These are phyloP conservation scores for Sphaeramia orbicularis DNA, from an alignment of 2,797 vertebrate genomes.

Conservation along the genomic window DNA sequence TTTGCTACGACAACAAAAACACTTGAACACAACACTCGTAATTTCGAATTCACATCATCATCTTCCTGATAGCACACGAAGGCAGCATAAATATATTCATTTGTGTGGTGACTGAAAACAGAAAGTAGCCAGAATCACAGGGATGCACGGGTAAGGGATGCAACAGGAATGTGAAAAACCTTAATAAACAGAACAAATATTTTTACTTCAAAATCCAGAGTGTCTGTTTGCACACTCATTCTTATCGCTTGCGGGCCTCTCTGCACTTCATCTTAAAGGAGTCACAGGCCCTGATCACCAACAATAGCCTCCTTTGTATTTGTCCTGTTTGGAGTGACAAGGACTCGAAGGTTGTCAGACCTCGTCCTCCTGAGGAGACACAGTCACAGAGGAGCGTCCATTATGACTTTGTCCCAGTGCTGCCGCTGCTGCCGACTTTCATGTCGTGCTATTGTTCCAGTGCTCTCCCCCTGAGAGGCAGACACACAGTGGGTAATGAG, in stretches of 20 bases:
- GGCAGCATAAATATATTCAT: no score
- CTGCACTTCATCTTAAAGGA: slow-evolving; percentile 59
- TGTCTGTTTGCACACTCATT: slow-evolving; percentile 7
- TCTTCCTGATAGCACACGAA: no score
- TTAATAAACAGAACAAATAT: background rate
- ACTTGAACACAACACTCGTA: no score
- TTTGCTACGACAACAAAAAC: no score
- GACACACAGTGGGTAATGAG: slow-evolving; percentile 81
- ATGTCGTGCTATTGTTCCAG: slow-evolving; percentile 77
- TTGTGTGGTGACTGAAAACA: no score
- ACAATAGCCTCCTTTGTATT: slow-evolving; percentile 80
- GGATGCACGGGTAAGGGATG: no score
- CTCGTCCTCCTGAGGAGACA: slow-evolving; percentile 67
- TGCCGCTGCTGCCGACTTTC: slow-evolving; percentile 68
- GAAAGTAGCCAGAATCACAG: no score
- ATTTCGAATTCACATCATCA: no score
- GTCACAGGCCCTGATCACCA: slow-evolving; percentile 59
- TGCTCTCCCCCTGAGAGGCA: slow-evolving; percentile 70
- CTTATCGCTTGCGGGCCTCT: slow-evolving; percentile 42
- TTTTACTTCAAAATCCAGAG: background rate
- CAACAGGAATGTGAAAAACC: no score
- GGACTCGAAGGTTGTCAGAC: slow-evolving; percentile 73
- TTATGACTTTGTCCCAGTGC: slow-evolving; percentile 64
- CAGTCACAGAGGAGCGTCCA: slow-evolving; percentile 65
- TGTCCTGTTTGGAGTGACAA: slow-evolving; percentile 67